Base-by-base conservation (phyloP, 1,140 invertebrate genomes). In the Drosophila punjabiensis region DNA sequence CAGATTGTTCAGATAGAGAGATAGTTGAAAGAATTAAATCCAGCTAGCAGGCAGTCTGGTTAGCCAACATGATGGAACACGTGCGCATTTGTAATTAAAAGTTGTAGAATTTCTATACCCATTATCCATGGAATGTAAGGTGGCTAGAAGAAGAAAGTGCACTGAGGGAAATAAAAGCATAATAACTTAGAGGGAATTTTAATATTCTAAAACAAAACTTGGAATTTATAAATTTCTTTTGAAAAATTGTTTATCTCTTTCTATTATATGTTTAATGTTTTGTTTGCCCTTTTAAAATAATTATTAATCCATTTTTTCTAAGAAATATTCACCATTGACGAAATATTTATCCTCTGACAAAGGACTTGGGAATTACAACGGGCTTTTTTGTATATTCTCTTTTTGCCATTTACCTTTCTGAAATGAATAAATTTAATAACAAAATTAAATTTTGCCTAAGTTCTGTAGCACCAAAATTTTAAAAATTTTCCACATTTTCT, bases 51-150 rank as follows among this genome's bases (percentile, higher is more conserved):
- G 24, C 48, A 41, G 55, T 53, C 71, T 76, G 73, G 53, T 61
- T 77, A 39, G 66, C 41, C 53, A 48, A 61, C 69, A 75, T 75
- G 71, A 75, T 75, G 68, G 71, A 76, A 88, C 85, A 89, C 81
- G 81, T 89, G 84, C 77, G 73, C 85, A 75, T 84, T 89, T 58
- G 50, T 75, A 81, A 84, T 84, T 78, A 81, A 71, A 79, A 76
- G 64, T 60, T 71, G 81, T 80, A 84, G 81, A 77, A 84, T 84
- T 84, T 84, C 71, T 74, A 74, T 62, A 48, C 53, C 30, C 67
- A 50, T 75, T 65, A 62, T 18, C 28, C 28, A 16, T 28, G 71
- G 69, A 75, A 74, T 76, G 73, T 33, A 28, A 35, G 35, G 24
- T 61, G 48, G 45, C 33, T 60, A 39, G 50, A 56, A 30, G 48